These are phyloP conservation scores for Leucophenga maculata DNA, from an alignment of 2,888 invertebrate species.

Conservation along the genomic window DNA sequence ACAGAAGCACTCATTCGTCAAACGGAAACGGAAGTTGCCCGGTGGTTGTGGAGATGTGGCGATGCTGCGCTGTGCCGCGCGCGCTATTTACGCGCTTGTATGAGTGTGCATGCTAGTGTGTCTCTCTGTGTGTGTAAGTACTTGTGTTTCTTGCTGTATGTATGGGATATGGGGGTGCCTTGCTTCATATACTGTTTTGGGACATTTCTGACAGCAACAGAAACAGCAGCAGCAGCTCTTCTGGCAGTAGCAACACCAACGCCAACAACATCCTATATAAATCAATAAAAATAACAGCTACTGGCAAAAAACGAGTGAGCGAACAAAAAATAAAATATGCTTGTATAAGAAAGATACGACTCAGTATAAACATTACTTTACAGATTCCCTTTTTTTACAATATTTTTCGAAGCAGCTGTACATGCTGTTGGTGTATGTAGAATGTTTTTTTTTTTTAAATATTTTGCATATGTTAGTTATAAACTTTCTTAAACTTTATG, in stretches of 20 bases:
- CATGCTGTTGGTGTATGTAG: conserved; percentile 37
- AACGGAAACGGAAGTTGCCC: conserved; percentile 53
- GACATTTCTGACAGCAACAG: conserved; percentile 49
- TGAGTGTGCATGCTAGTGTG: conserved; percentile 13
- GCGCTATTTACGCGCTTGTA: conserved; percentile 29
- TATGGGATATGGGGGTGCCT: not conserved
- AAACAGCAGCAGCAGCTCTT: conserved; percentile 34
- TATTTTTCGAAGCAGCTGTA: conserved; percentile 37
- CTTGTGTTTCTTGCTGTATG: conserved; percentile 29
- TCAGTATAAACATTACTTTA: too few species aligned
- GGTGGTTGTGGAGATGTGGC: conserved; percentile 22
- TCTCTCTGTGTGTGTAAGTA: conserved; percentile 31
- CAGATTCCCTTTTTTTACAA: conserved; percentile 25
- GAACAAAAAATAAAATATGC: conserved; percentile 2
- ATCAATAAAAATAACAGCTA: conserved; percentile 63
- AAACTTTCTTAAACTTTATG: conserved; percentile 2
- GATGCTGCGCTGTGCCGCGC: conserved; percentile 19
- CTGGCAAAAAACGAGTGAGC: conserved; percentile 1
- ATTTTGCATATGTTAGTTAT: not conserved
- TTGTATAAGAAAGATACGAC: not conserved
- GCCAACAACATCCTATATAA: conserved; percentile 55
- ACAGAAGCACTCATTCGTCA: conserved; percentile 21
- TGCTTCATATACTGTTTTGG: conserved; percentile 48
- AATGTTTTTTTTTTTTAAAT: conserved; percentile 30
- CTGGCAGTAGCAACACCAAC: conserved; percentile 32